Percentiles rank a stretch among this genome's conserved stretches.
Evolutionary conservation across 2,113 vertebrate genomes (phyloP).

Genomic region (Brachyistius frenatus): DNA sequence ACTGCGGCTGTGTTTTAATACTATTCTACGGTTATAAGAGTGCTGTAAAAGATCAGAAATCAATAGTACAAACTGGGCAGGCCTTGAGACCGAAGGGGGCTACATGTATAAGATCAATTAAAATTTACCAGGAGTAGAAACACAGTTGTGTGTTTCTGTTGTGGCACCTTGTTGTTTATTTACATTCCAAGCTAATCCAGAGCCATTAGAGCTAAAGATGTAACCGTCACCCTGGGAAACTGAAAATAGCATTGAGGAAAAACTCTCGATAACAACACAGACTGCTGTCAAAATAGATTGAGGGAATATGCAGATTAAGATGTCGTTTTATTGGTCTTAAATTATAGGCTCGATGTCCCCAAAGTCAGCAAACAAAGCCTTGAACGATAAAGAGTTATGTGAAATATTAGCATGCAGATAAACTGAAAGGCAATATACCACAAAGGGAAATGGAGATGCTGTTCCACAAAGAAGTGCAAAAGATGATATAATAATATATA

Average conservation of each 20-base stretch:
- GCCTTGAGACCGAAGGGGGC: not conserved
- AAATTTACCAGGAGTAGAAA: not conserved
- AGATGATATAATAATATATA: not conserved
- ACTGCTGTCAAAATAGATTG: not conserved
- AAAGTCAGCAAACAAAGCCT: not conserved
- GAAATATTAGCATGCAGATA: not conserved
- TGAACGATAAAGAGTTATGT: not conserved
- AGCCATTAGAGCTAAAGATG: not conserved
- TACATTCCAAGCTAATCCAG: slow-evolving; percentile 22
- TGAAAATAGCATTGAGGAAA: slow-evolving; percentile 25
- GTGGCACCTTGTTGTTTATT: slow-evolving; percentile 39
- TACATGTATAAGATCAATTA: not conserved
- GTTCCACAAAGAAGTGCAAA: not conserved
- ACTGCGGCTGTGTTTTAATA: slow-evolving; percentile 15
- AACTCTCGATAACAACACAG: not conserved
- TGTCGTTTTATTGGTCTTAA: not conserved
- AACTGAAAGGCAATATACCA: not conserved
- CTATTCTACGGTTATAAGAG: slow-evolving; percentile 7
- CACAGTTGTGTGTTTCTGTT: slow-evolving; percentile 4
- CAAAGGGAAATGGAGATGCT: not conserved
- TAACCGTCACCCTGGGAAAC: slow-evolving; percentile 14
- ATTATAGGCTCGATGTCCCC: too few species aligned
- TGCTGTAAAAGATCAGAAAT: slow-evolving; percentile 35
- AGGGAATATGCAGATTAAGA: not conserved
- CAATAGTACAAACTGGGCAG: slow-evolving; percentile 1